Evolutionary conservation across 2,888 invertebrate genomes (phyloP).

Genomic region (Fragum sueziense): DNA sequence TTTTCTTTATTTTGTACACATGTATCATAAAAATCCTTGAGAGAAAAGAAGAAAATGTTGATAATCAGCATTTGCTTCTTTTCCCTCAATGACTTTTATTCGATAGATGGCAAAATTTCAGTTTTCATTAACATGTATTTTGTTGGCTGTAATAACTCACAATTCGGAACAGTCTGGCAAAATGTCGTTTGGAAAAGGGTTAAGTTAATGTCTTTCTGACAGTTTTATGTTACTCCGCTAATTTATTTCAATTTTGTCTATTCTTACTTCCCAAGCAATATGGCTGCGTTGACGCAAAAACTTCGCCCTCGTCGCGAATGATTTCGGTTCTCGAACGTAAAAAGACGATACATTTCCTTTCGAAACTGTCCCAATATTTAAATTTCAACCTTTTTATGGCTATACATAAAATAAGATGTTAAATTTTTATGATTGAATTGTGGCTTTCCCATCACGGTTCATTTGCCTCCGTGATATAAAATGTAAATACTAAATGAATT

Average conservation of each 20-base stretch:
- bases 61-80: too few relatives aligned
- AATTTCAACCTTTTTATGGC: constrained; percentile 54
- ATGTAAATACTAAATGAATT: constrained; percentile 58
- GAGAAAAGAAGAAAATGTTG: too few relatives aligned
- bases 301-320: constrained; percentile 7
- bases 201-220: constrained; percentile 60
- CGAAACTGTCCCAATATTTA: constrained; percentile 53
- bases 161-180: too few relatives aligned
- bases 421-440: constrained; percentile 58
- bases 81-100: too few relatives aligned
- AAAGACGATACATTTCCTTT: constrained; percentile 12
- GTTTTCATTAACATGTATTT: too few relatives aligned
- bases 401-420: constrained; percentile 58
- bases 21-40: too few relatives aligned
- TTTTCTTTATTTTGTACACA: too few relatives aligned
- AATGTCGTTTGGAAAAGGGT: too few relatives aligned
- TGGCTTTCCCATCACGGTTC: constrained; percentile 52
- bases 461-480: constrained; percentile 57
- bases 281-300: constrained; percentile 36
- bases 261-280: constrained; percentile 21
- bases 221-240: constrained; percentile 53
- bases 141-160: too few relatives aligned
- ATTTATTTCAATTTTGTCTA: constrained; percentile 50
- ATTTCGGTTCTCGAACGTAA: not conserved
- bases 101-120: too few relatives aligned